Conservation (phyloP, 2,888 invertebrate genomes). For the Cartodere bifasciata region DNA sequence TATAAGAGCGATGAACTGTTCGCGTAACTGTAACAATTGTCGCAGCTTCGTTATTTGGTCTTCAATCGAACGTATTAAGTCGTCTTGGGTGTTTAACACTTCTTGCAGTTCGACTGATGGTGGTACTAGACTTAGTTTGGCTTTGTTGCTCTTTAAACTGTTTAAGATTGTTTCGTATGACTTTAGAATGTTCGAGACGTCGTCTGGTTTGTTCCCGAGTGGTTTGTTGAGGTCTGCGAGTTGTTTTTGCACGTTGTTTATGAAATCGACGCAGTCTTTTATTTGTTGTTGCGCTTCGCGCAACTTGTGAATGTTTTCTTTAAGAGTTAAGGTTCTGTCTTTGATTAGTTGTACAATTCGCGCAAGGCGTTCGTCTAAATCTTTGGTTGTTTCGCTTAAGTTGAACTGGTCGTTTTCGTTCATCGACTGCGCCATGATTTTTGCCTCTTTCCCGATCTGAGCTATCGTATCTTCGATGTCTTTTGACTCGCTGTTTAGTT, state of each 20-base stretch:
- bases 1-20: slow-evolving; percentile 77
- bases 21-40: slow-evolving; percentile 65
- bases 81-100: slow-evolving; percentile 71
- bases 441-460: slow-evolving; percentile 66
- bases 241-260: slow-evolving; percentile 71
- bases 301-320: slow-evolving; percentile 68
- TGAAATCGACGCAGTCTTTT: slow-evolving; percentile 66
- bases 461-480: slow-evolving; percentile 58
- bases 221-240: slow-evolving; percentile 74
- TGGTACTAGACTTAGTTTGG: slow-evolving; percentile 64
- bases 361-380: slow-evolving; percentile 64
- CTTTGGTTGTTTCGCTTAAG: slow-evolving; percentile 67
- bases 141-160: slow-evolving; percentile 65
- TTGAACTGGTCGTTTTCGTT: slow-evolving; percentile 77
- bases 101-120: slow-evolving; percentile 67
- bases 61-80: slow-evolving; percentile 72
- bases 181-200: slow-evolving; percentile 70
- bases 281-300: slow-evolving; percentile 69
- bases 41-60: slow-evolving; percentile 72
- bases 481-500: slow-evolving; percentile 60
- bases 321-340: slow-evolving; percentile 59
- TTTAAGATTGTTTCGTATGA: slow-evolving; percentile 66
- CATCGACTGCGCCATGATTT: slow-evolving; percentile 64
- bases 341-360: slow-evolving; percentile 62
- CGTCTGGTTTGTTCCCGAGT: slow-evolving; percentile 76